phyloP scores from a whole-genome alignment of 2,113 vertebrate genomes.

The Ariopsis seemanni region DNA sequence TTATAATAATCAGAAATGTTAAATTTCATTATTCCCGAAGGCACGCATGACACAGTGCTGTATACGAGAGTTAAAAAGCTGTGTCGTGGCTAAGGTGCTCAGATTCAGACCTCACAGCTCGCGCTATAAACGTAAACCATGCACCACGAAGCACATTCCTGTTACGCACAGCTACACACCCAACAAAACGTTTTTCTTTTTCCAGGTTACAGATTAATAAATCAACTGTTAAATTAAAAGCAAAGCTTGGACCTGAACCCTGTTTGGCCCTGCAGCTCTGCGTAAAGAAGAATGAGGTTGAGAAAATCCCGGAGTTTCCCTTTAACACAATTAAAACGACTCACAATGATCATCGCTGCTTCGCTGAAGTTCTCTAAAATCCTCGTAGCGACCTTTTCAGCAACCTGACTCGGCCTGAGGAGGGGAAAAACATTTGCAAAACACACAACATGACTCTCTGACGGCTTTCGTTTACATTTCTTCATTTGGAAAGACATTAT shows the following conservation, averaged over 20 bases:
- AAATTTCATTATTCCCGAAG: no score
- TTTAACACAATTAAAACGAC: not conserved
- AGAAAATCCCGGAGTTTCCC: not conserved
- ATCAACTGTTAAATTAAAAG: not conserved
- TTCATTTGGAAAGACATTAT: not conserved
- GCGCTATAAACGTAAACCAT: no score
- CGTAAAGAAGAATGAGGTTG: not conserved
- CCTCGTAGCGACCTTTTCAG: constrained; percentile 91
- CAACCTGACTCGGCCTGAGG: constrained; percentile 89
- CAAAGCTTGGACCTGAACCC: no score
- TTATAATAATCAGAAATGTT: no score
- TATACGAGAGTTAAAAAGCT: not conserved
- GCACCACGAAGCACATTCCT: no score
- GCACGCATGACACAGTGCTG: no score
- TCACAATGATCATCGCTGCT: constrained; percentile 91
- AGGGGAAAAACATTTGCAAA: not conserved
- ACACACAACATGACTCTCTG: not conserved
- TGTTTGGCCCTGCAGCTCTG: no score
- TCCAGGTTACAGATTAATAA: not conserved
- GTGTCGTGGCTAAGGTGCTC: no score
- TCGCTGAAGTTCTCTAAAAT: constrained; percentile 92
- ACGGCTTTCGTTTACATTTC: not conserved
- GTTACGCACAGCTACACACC: not conserved
- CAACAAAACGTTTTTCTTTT: not conserved
- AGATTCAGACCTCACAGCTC: no score